Base-by-base conservation (phyloP, 2,113 vertebrate genomes). In the Oriolus oriolus region DNA sequence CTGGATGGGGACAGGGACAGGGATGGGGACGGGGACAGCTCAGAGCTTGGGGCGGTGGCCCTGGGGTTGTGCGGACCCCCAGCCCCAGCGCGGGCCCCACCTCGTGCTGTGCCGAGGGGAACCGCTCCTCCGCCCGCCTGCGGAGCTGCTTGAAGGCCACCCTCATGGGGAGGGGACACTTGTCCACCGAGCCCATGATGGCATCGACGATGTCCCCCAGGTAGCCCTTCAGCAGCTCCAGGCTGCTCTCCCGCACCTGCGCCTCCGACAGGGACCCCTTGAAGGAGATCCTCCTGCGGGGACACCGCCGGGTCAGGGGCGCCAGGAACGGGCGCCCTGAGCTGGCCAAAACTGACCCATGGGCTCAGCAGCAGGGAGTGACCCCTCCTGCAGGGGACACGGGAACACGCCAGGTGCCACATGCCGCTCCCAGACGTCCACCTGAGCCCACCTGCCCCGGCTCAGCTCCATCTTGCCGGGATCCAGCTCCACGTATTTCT, bases 401-500 rank as follows among this genome's bases (percentile, higher is more conserved):
- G 0, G 1, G 39, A 49, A 74, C 0, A 0, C 24, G 16, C 13
- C 49, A 16, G 63, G 33, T 6, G 6, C 16, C 13, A 2, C 1
- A 16, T 54, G 10, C 4, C 31, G 27, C 28, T 44, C 19, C 8
- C 4, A 13, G 30, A 18, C 2, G 2, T 33, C 26, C 54, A 20
- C n/a, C 16, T 1, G 3, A 54, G 35, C 96, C 97, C 96, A 98
- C 99, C 99, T 98, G 84, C 97, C 96, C 47, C 97, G 97, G 92
- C 98, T 98, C 89, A 98, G 96, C 91, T 99, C 99, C 74, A 99
- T 99, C 97, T 98, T 99, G 96, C 98, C 96, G 0, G 99, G 99
- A 86, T 99, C 99, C 94, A 99, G 96, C 93, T 99, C 99, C 45
- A 99, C 97, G 8, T 99, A 99, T 77, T 99, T 99, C 97, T 98